These are phyloP conservation scores for Oncorhynchus clarkii DNA, from an alignment of 2,113 vertebrate species.

Conservation along the genomic window DNA sequence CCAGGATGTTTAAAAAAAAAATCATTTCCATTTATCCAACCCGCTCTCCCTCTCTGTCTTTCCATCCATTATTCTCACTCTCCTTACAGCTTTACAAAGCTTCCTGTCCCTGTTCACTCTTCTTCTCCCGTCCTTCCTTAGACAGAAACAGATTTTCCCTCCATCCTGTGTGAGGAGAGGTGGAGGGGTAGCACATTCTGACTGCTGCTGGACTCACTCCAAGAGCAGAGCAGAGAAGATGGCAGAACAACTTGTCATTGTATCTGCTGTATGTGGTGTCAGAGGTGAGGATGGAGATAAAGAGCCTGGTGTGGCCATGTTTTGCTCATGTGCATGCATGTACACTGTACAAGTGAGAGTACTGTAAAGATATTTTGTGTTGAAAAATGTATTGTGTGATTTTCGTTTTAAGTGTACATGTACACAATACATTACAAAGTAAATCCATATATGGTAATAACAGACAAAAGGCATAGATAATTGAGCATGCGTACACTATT, in stretches of 20 bases:
- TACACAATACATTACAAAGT: too few species aligned
- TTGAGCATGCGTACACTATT: too few species aligned
- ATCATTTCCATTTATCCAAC: slow-evolving; percentile 56
- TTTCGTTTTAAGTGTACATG: too few species aligned
- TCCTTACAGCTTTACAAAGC: slow-evolving; percentile 6
- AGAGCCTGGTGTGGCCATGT: too few species aligned
- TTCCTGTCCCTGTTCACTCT: too few species aligned
- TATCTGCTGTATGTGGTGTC: not conserved
- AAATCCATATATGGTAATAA: too few species aligned
- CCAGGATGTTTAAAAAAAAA: slow-evolving; percentile 25
- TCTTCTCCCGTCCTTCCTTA: not conserved
- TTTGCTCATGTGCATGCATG: too few species aligned
- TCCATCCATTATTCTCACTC: not conserved
- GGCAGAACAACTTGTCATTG: not conserved
- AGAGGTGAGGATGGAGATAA: not conserved
- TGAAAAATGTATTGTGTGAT: too few species aligned
- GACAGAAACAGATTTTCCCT: not conserved
- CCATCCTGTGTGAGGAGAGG: not conserved
- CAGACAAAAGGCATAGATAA: too few species aligned
- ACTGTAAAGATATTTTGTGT: too few species aligned
- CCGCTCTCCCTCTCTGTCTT: not conserved
- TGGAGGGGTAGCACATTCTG: not conserved
- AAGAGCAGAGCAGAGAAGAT: not conserved
- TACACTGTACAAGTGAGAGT: too few species aligned
- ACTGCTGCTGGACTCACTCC: not conserved